Conservation (phyloP, 2,888 invertebrate genomes). For the Chloromyia formosa region DNA sequence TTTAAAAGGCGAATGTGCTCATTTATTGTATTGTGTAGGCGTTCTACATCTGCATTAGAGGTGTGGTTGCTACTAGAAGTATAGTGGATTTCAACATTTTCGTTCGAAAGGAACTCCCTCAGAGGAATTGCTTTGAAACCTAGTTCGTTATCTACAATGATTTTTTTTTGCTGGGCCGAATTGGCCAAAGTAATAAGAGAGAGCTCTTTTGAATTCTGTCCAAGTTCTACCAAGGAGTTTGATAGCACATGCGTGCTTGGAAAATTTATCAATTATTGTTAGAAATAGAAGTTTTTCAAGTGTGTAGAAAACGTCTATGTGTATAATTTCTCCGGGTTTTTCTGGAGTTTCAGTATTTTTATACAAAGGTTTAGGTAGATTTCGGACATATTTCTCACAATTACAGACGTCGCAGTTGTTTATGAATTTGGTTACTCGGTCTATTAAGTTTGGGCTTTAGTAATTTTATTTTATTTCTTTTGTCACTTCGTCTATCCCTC, state of each 20-base stretch:
- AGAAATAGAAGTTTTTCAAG: constrained; percentile 49
- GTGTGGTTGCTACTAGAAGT: constrained; percentile 39
- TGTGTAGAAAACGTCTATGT: constrained; percentile 52
- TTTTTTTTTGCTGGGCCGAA: constrained; percentile 48
- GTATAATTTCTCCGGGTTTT: constrained; percentile 52
- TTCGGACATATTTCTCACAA: constrained; percentile 50
- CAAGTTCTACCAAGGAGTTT: constrained; percentile 48
- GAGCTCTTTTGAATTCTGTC: constrained; percentile 49
- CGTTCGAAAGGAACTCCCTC: constrained; percentile 46
- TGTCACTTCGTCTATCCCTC: constrained; percentile 49
- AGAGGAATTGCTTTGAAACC: constrained; percentile 51
- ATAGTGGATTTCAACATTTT: constrained; percentile 48
- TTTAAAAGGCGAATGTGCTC: constrained; percentile 51
- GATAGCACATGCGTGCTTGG: constrained; percentile 51
- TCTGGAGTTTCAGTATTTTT: constrained; percentile 52
- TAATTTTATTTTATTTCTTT: constrained; percentile 46
- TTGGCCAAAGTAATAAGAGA: constrained; percentile 47
- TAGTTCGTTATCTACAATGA: constrained; percentile 49
- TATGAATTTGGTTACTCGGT: constrained; percentile 49
- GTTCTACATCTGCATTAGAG: constrained; percentile 17
- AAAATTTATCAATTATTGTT: constrained; percentile 53
- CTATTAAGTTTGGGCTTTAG: constrained; percentile 48
- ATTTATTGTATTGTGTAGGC: constrained; percentile 50
- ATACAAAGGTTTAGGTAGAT: constrained; percentile 49
- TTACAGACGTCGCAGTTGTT: constrained; percentile 51